phyloP scores from a whole-genome alignment of 1,140 invertebrate species.

The Thaumatotibia leucotreta region DNA sequence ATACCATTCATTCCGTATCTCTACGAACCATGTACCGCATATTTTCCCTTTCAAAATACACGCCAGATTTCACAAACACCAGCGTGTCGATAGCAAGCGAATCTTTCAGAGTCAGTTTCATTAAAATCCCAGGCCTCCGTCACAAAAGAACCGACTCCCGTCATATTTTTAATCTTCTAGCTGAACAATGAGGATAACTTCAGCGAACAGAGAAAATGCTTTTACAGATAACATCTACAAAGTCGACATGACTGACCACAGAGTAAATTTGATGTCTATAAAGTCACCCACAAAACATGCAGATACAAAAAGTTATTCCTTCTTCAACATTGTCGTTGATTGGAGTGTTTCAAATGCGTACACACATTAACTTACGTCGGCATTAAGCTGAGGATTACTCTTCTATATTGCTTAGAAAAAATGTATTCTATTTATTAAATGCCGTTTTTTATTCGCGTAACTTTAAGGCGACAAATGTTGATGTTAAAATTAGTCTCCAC shows the following conservation, averaged over 20 bases:
- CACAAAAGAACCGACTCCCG: constrained; percentile 28
- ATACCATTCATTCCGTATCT: not conserved
- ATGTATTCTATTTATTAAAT: constrained; percentile 6
- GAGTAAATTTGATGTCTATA: not conserved
- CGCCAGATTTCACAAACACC: constrained; percentile 18
- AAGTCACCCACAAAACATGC: not conserved
- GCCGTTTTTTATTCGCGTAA: not conserved
- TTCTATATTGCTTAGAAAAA: constrained; percentile 3
- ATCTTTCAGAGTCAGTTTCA: constrained; percentile 28
- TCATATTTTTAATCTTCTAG: constrained; percentile 35
- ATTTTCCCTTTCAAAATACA: not conserved
- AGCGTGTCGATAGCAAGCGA: constrained; percentile 23
- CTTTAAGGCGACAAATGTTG: constrained; percentile 4
- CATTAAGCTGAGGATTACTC: constrained; percentile 10
- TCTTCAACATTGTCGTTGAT: not conserved
- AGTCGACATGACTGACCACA: not conserved
- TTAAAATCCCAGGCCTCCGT: constrained; percentile 23
- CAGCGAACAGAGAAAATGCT: constrained; percentile 4
- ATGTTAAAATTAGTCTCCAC: not conserved
- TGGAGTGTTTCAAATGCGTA: not conserved
- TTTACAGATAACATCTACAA: not conserved
- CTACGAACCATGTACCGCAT: not conserved
- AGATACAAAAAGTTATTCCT: not conserved
- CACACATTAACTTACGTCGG: constrained; percentile 1
- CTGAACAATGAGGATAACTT: constrained; percentile 18